Evolutionary conservation across 2,797 vertebrate species (phyloP).

Genomic region (Chanos chanos): DNA sequence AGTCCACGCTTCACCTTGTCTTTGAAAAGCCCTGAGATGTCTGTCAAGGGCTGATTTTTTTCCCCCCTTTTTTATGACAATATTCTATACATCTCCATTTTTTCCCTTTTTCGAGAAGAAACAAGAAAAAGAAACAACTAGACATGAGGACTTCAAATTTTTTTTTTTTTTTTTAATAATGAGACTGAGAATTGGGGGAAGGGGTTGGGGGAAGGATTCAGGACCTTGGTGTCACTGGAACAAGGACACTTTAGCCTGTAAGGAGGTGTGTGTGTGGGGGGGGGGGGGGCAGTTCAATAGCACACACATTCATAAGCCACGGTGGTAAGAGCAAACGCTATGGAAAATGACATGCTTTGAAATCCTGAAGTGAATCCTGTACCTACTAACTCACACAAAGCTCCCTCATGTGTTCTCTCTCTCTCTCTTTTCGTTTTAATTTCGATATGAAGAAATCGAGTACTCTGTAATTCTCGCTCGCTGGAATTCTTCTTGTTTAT

Average conservation of each 20-base stretch:
- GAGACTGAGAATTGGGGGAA: conserved; percentile 32
- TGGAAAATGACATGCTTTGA: conserved; percentile 30
- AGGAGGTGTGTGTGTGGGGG: too few species aligned
- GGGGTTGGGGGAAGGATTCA: conserved; percentile 10
- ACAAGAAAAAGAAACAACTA: conserved; percentile 13
- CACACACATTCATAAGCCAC: conserved; percentile 42
- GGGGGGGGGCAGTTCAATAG: conserved; percentile 41
- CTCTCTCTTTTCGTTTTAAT: too few species aligned
- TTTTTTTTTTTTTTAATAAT: conserved; percentile 26
- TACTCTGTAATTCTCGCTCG: too few species aligned
- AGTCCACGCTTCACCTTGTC: conserved; percentile 33
- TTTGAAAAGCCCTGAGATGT: conserved; percentile 42
- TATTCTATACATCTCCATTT: conserved; percentile 11
- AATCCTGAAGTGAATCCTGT: conserved; percentile 37
- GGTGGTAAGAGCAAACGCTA: not conserved
- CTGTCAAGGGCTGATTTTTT: conserved; percentile 8
- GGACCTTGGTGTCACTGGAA: conserved; percentile 49
- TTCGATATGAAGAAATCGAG: too few species aligned
- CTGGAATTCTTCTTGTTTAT: too few species aligned
- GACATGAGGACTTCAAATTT: conserved; percentile 22
- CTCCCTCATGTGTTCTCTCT: too few species aligned
- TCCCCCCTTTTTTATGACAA: not conserved
- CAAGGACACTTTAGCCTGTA: conserved; percentile 36
- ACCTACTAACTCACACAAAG: not conserved
- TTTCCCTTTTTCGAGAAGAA: conserved; percentile 20